Evolutionary conservation across 2,797 vertebrate species (phyloP).

Genomic region (Lepilemur septentrionalis): DNA sequence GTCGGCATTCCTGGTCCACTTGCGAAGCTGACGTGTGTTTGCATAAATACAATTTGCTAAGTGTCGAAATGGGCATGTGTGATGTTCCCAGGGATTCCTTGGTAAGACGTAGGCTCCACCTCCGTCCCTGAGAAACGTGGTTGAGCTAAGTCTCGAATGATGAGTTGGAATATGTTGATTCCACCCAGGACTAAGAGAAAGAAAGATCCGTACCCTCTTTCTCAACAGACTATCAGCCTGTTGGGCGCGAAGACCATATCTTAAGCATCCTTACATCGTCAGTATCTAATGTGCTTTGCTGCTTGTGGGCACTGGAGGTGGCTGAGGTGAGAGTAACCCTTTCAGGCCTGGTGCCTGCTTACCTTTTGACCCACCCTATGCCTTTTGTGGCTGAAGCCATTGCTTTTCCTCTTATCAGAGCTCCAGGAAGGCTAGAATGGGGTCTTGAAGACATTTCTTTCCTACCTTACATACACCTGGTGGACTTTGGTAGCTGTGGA

Average conservation of each 20-base stretch:
- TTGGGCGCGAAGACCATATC: rapidly evolving
- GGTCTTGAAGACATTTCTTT: neutral
- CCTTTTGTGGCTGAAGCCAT: neutral
- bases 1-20: rapidly evolving
- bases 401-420: neutral
- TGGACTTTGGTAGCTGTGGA: rapidly evolving
- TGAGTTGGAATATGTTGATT: neutral
- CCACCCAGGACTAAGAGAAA: neutral
- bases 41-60: rapidly evolving
- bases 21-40: neutral
- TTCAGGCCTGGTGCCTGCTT: neutral
- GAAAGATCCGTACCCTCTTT: neutral
- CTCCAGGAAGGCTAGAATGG: neutral
- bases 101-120: neutral
- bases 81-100: rapidly evolving
- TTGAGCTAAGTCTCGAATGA: neutral
- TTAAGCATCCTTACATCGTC: neutral
- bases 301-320: neutral
- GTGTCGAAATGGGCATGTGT: rapidly evolving
- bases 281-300: neutral
- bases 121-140: neutral
- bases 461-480: neutral
- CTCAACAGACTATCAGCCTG: neutral
- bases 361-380: rapidly evolving
- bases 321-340: neutral